These are phyloP conservation scores for Zophobas morio DNA, from an alignment of 1,140 invertebrate genomes.

Conservation along the genomic window DNA sequence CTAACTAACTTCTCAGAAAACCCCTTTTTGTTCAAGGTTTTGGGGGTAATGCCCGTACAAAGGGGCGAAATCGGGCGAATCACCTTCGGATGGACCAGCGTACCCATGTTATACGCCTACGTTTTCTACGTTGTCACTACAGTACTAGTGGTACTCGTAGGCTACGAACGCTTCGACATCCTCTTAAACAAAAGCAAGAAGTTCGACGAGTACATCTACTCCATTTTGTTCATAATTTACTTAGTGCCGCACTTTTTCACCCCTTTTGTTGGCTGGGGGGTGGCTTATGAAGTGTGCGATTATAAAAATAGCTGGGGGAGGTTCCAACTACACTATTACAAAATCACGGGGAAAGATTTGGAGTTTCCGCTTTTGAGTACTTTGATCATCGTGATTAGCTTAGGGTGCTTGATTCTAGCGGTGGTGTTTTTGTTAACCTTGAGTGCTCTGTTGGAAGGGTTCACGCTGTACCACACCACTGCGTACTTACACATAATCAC, in stretches of 20 bases:
- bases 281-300: constrained; percentile 74
- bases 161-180: constrained; percentile 72
- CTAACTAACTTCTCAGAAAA: constrained; percentile 10
- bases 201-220: constrained; percentile 77
- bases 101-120: constrained; percentile 73
- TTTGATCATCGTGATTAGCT: constrained; percentile 72
- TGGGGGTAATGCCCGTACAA: constrained; percentile 75
- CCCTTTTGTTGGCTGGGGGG: constrained; percentile 76
- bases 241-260: constrained; percentile 76
- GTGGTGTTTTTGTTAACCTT: constrained; percentile 72
- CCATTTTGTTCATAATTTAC: constrained; percentile 74
- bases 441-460: constrained; percentile 73
- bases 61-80: constrained; percentile 69
- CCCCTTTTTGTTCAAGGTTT: constrained; percentile 57
- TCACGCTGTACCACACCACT: constrained; percentile 72
- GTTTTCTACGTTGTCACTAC: constrained; percentile 73
- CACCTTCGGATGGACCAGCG: constrained; percentile 73
- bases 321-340: constrained; percentile 67
- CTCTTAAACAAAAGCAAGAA: constrained; percentile 70
- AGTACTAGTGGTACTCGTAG: constrained; percentile 71
- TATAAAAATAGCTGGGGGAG: constrained; percentile 76
- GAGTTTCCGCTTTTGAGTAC: constrained; percentile 73
- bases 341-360: constrained; percentile 70
- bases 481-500: constrained; percentile 76
- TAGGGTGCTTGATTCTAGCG: constrained; percentile 73